Conservation (phyloP, 1,140 invertebrate genomes). For the Halesus radiatus region DNA sequence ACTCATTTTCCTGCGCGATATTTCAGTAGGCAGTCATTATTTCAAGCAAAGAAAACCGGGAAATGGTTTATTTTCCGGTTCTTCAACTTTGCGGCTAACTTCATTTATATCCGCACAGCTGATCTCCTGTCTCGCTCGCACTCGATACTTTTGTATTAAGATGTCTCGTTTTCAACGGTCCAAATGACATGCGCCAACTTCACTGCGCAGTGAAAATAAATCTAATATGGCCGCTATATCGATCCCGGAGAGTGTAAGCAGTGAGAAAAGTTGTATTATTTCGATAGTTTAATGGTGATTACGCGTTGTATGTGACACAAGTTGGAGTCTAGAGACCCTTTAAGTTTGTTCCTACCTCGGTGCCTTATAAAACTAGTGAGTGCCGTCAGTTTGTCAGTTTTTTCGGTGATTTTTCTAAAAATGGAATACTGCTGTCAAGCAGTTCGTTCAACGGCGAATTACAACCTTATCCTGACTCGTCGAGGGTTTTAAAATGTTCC, state of each 20-base stretch:
- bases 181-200: slow-evolving; percentile 42
- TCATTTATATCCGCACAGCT: slow-evolving; percentile 40
- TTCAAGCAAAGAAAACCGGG: slow-evolving; percentile 19
- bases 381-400: slow-evolving; percentile 27
- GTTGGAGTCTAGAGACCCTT: slow-evolving; percentile 4
- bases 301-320: slow-evolving; percentile 18
- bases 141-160: neutral
- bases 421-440: slow-evolving; percentile 47
- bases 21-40: slow-evolving; percentile 12
- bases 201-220: slow-evolving; percentile 46
- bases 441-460: slow-evolving; percentile 28
- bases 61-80: slow-evolving; percentile 27
- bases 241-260: slow-evolving; percentile 36
- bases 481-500: slow-evolving; percentile 21
- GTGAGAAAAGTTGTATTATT: slow-evolving; percentile 45
- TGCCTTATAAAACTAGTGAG: slow-evolving; percentile 41
- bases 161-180: neutral
- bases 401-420: slow-evolving; percentile 41
- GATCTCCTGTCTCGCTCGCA: neutral
- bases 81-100: slow-evolving; percentile 30
- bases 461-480: slow-evolving; percentile 24
- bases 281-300: slow-evolving; percentile 35
- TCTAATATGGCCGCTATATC: slow-evolving; percentile 45
- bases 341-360: neutral
- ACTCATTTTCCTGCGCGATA: slow-evolving; percentile 1